A percentile compares a stretch with the other conserved stretches of the same genome.
These are phyloP conservation scores for Chiloscyllium plagiosum DNA, from an alignment of 2,113 vertebrate genomes.

Conservation along the genomic window DNA sequence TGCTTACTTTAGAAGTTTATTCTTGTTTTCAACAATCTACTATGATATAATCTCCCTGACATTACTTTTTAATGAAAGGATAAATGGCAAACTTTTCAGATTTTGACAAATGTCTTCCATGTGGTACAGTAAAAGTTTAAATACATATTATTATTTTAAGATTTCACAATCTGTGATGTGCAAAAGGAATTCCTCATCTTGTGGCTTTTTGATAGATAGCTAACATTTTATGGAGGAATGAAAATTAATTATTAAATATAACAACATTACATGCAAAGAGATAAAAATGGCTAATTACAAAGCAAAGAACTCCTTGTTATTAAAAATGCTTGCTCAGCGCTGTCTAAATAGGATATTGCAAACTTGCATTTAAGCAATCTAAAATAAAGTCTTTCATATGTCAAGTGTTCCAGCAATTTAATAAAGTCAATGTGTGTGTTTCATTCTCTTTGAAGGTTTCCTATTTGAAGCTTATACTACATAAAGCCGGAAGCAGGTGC, in stretches of 20 bases:
- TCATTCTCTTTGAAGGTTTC: slow-evolving; percentile 23
- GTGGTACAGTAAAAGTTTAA: neutral
- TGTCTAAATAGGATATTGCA: neutral
- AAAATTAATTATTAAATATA: neutral
- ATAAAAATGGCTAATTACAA: neutral
- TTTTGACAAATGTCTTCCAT: neutral
- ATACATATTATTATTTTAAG: neutral
- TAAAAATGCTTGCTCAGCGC: neutral
- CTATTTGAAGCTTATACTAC: slow-evolving; percentile 25
- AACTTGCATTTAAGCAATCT: neutral
- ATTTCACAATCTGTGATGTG: neutral
- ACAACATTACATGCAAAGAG: neutral
- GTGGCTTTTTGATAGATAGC: neutral
- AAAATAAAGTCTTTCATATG: neutral
- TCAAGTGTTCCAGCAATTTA: slow-evolving; percentile 20
- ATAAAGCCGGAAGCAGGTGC: slow-evolving; percentile 34
- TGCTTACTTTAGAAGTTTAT: neutral
- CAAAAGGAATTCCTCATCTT: neutral
- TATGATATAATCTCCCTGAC: neutral
- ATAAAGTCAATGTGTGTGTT: slow-evolving; percentile 4
- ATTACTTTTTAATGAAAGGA: neutral
- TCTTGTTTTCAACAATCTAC: neutral
- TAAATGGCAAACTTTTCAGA: neutral
- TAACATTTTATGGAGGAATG: neutral
- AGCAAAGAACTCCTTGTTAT: neutral